Evolutionary conservation across 2,113 vertebrate genomes (phyloP), one percentile per base, ranked within the genome.

Genomic region (Aegotheles bennettii): DNA sequence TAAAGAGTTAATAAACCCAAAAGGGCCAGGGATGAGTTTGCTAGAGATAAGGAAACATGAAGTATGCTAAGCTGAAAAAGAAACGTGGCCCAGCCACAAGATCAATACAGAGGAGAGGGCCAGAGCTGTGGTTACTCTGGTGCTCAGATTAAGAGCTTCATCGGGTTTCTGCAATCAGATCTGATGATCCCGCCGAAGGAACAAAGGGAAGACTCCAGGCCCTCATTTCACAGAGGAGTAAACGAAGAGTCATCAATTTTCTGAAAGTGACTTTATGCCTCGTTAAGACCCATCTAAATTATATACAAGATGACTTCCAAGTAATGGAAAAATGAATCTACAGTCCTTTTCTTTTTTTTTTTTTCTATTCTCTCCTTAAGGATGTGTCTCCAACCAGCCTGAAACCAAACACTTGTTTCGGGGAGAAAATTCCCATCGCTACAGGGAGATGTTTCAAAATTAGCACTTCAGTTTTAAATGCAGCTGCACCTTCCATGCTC

Each of bases 241-340:
- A 92, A 93, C 3, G 2, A 87, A 93, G 87, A 90, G 70, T 91
- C 95, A 95, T 94, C 95, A 89, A 76, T 97, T 96, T 96, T 88
- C 92, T 87, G 61, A 87, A 94, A 94, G 96, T 95, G 95, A 95
- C 93, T 96, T 94, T 79, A 96, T 94, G 95, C 91, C 94, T 96
- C 87, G 80, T 95, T 97, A 96, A 96, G 90, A 94, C 73, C 92
- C 73, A 95, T 94, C 92, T 96, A 94, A 95, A 96, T 95, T 95
- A 92, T 84, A 94, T 82, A 96, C 94, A 94, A 87, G 94, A 92
- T 94, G 92, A 96, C 76, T 95, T 95, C 93, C 88, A 94, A 94
- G 90, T 96, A 96, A 96, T 92, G 89, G 83, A 90, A 95, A 96
- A 96, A 96, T 84, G 90, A 93, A 95, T 92, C 79, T 75, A 86